Evolutionary conservation across 2,113 vertebrate species (phyloP).

Genomic region (Sialia sialis): DNA sequence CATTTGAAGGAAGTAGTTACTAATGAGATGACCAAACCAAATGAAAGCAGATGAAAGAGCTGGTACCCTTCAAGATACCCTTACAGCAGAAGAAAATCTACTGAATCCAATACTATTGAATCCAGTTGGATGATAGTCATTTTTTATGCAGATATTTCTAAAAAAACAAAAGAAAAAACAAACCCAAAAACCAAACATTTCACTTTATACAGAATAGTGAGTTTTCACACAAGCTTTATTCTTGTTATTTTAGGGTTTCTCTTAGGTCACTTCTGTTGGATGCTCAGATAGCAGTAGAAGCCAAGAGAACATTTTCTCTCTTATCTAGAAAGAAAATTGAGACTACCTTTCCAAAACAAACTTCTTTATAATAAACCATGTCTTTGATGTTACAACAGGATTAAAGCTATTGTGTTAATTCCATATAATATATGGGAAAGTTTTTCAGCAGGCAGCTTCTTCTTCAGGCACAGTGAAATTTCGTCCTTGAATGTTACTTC

Average conservation of each 20-base stretch:
- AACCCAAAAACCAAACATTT: not conserved
- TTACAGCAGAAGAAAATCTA: not conserved
- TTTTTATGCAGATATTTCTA: not conserved
- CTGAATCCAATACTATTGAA: not conserved
- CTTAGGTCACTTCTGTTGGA: not conserved
- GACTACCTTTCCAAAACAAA: not conserved
- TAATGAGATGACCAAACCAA: not conserved
- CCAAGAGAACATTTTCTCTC: not conserved
- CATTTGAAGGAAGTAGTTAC: not conserved
- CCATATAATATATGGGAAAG: not conserved
- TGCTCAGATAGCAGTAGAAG: not conserved
- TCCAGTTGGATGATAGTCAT: not conserved
- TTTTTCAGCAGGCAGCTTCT: constrained; percentile 24
- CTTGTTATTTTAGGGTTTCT: not conserved
- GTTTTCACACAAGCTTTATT: not conserved
- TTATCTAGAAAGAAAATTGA: not conserved
- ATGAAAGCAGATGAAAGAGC: not conserved
- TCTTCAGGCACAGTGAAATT: not conserved
- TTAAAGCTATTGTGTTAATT: not conserved
- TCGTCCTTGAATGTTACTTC: not conserved
- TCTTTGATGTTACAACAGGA: not conserved
- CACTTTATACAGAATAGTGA: not conserved
- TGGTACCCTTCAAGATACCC: not conserved
- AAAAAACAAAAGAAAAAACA: not conserved
- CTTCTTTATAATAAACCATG: not conserved